Conservation (phyloP, 1,140 invertebrate genomes). For the Leptinotarsa undecemlineata region DNA sequence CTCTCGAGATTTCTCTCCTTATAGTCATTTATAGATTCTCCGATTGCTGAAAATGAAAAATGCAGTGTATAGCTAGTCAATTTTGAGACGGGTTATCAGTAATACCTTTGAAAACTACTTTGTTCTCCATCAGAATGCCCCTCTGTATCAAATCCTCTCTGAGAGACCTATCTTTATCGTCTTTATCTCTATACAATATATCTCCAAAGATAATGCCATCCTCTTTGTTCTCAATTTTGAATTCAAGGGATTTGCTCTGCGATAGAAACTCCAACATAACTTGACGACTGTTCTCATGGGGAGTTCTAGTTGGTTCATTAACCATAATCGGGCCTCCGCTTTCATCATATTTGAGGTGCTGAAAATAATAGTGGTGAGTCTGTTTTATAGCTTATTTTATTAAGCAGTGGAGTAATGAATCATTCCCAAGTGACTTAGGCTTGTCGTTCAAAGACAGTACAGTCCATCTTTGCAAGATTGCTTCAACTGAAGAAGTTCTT, state of each 20-base stretch:
- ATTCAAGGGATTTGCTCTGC: slow-evolving; percentile 17
- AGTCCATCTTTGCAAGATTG: background rate
- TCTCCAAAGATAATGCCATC: slow-evolving; percentile 38
- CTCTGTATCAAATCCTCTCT: slow-evolving; percentile 30
- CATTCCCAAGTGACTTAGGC: background rate
- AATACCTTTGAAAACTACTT: slow-evolving; percentile 33
- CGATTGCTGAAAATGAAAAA: slow-evolving; percentile 26
- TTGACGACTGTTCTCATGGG: slow-evolving; percentile 12
- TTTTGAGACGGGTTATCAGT: no score
- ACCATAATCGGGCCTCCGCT: slow-evolving; percentile 7
- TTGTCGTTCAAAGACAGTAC: background rate
- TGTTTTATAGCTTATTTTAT: background rate
- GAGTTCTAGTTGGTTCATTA: slow-evolving; percentile 21
- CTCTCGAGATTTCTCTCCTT: slow-evolving; percentile 25
- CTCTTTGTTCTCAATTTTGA: slow-evolving; percentile 24
- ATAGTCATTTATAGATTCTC: slow-evolving; percentile 26
- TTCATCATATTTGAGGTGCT: slow-evolving; percentile 22
- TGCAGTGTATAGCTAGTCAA: background rate
- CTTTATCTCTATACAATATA: slow-evolving; percentile 30
- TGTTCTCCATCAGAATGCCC: slow-evolving; percentile 29
- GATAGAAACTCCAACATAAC: slow-evolving; percentile 27
- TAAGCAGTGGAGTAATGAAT: background rate
- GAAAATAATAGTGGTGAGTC: slow-evolving; percentile 2
- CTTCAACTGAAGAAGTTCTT: background rate
- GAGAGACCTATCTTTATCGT: slow-evolving; percentile 23